Conservation (phyloP, 2,113 vertebrate species). For the Tragelaphus strepsiceros region DNA sequence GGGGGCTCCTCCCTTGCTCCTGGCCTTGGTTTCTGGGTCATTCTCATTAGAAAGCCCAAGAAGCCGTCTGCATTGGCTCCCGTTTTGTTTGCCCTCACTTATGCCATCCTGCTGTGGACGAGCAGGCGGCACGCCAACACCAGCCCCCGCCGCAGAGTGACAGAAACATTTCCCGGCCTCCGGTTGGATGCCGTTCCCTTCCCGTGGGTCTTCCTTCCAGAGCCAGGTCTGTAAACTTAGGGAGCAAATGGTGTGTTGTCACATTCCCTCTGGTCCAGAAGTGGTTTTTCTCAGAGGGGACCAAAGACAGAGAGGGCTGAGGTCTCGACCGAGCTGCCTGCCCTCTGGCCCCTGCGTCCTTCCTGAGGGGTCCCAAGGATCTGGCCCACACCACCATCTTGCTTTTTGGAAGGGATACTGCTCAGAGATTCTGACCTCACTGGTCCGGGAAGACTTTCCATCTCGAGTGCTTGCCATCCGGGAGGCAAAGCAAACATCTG, state of each 20-base stretch:
- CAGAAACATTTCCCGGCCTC: constrained; percentile 32
- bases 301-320: background rate
- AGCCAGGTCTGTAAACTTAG: background rate
- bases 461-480: background rate
- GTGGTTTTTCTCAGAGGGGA: background rate
- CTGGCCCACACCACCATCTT: background rate
- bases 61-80: background rate
- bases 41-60: background rate
- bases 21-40: background rate
- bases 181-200: background rate
- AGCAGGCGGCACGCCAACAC: background rate
- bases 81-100: background rate
- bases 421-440: background rate
- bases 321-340: background rate
- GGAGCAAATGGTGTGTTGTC: background rate
- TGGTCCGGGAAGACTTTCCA: constrained; percentile 20
- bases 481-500: constrained; percentile 68
- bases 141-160: background rate
- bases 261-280: background rate
- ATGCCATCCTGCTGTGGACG: constrained; percentile 20
- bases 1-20: background rate
- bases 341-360: rapidly evolving
- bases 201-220: constrained; percentile 26
- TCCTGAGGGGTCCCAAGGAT: background rate
- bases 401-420: background rate